Evolutionary conservation across 2,888 invertebrate species (phyloP).

Genomic region (Sialis lutaria): DNA sequence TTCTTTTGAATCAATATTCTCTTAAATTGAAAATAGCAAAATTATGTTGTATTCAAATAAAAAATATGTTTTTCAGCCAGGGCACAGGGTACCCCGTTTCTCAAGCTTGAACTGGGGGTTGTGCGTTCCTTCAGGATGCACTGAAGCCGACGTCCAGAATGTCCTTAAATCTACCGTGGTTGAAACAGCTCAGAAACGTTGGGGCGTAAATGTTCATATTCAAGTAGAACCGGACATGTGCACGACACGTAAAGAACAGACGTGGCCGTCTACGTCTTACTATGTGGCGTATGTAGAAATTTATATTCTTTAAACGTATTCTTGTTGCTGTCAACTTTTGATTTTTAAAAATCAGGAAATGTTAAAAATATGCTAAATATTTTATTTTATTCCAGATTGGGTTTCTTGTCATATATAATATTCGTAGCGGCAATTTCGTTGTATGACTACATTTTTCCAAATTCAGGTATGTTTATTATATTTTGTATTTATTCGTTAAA

Average conservation of each 20-base stretch:
- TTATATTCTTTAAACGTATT: not conserved
- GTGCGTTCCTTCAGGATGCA: constrained; percentile 45
- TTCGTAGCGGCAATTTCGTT: not conserved
- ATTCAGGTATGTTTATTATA: too few relatives aligned
- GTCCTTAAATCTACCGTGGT: constrained; percentile 31
- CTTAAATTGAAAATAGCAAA: not conserved
- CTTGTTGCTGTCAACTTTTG: not conserved
- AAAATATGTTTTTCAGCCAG: constrained; percentile 32
- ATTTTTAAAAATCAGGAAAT: not conserved
- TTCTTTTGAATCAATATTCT: too few relatives aligned
- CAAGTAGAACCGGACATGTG: constrained; percentile 44
- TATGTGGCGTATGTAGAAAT: constrained; percentile 28
- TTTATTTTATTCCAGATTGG: not conserved
- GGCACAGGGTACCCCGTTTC: constrained; percentile 49
- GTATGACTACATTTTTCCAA: not conserved
- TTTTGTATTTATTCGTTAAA: too few relatives aligned
- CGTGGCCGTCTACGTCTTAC: constrained; percentile 23
- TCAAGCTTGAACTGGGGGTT: constrained; percentile 49
- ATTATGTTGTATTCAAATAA: not conserved
- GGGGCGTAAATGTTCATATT: constrained; percentile 36
- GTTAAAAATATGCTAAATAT: not conserved
- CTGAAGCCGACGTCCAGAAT: constrained; percentile 35
- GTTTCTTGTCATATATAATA: not conserved
- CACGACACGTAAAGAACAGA: constrained; percentile 25
- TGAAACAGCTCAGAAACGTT: constrained; percentile 27